Percentiles rank a stretch among this genome's conserved stretches.
Conservation (phyloP, 2,888 invertebrate species). For the Dione vanillae region DNA sequence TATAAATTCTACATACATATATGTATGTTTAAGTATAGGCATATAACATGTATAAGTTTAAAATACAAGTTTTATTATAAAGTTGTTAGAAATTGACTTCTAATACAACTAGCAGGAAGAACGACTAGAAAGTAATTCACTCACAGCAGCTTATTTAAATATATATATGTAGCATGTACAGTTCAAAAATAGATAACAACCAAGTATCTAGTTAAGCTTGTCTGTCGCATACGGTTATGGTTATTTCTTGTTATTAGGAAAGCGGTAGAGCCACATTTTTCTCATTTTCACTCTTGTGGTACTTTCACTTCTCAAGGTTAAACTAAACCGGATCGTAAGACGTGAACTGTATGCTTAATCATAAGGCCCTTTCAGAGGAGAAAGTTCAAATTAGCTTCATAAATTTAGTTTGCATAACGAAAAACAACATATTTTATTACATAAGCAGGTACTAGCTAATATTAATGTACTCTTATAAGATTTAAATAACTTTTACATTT, state of each 20-base stretch:
- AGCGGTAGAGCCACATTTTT: slow-evolving; percentile 71
- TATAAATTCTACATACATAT: background rate
- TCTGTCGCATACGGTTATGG: slow-evolving; percentile 53
- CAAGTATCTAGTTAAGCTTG: slow-evolving; percentile 60
- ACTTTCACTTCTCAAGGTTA: slow-evolving; percentile 65
- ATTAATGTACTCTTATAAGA: background rate
- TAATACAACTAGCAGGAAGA: slow-evolving; percentile 24
- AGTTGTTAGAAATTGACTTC: slow-evolving; percentile 39
- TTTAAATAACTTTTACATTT: background rate
- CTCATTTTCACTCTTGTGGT: slow-evolving; percentile 64
- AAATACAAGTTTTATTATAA: slow-evolving; percentile 39
- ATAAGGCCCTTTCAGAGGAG: slow-evolving; percentile 29
- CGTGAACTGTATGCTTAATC: slow-evolving; percentile 2
- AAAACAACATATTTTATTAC: slow-evolving; percentile 9
- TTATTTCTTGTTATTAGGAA: slow-evolving; percentile 64
- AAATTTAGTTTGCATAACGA: background rate
- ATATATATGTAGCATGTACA: slow-evolving; percentile 38
- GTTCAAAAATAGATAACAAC: slow-evolving; percentile 47
- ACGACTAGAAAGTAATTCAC: slow-evolving; percentile 46
- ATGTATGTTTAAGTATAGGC: background rate
- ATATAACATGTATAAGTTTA: background rate
- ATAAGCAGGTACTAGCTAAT: background rate
- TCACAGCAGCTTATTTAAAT: slow-evolving; percentile 31
- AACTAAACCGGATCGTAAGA: slow-evolving; percentile 21
- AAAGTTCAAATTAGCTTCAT: slow-evolving; percentile 25